Conservation (phyloP, 2,888 invertebrate species). For the Agrypnus murinus region DNA sequence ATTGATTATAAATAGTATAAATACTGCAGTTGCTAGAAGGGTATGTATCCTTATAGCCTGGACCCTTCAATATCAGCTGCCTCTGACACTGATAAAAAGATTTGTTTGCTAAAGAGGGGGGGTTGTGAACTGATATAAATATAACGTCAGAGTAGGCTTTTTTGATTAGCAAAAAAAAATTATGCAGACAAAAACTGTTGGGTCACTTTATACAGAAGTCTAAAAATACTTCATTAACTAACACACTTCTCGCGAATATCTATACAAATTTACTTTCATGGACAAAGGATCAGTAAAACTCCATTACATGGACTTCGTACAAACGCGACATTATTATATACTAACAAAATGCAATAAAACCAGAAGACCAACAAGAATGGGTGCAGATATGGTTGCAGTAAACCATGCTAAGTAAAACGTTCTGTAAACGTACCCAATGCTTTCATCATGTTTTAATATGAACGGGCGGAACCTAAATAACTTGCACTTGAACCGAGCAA, state of each 20-base stretch:
- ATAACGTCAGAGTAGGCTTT: not conserved
- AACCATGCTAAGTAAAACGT: conserved; percentile 31
- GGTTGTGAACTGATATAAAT: not conserved
- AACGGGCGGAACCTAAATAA: conserved; percentile 32
- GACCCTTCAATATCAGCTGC: too few relatives aligned
- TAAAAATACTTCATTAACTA: conserved; percentile 32
- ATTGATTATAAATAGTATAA: too few relatives aligned
- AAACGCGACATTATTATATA: conserved; percentile 64
- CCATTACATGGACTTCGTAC: conserved; percentile 63
- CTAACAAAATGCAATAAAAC: conserved; percentile 66
- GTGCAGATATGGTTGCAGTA: conserved; percentile 60
- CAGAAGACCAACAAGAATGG: conserved; percentile 60
- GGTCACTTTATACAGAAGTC: conserved; percentile 41
- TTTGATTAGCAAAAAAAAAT: conserved; percentile 10
- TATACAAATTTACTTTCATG: conserved; percentile 34
- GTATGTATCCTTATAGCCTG: too few relatives aligned
- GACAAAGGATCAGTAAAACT: conserved; percentile 62
- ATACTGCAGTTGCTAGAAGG: too few relatives aligned
- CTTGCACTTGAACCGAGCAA: conserved; percentile 32
- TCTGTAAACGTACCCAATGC: conserved; percentile 58
- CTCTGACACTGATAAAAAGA: too few relatives aligned
- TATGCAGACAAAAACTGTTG: not conserved
- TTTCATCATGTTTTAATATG: conserved; percentile 53
- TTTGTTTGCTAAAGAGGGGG: too few relatives aligned
- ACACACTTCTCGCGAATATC: conserved; percentile 26